Evolutionary conservation across 2,888 invertebrate species (phyloP).

Genomic region (Taenaris catops): DNA sequence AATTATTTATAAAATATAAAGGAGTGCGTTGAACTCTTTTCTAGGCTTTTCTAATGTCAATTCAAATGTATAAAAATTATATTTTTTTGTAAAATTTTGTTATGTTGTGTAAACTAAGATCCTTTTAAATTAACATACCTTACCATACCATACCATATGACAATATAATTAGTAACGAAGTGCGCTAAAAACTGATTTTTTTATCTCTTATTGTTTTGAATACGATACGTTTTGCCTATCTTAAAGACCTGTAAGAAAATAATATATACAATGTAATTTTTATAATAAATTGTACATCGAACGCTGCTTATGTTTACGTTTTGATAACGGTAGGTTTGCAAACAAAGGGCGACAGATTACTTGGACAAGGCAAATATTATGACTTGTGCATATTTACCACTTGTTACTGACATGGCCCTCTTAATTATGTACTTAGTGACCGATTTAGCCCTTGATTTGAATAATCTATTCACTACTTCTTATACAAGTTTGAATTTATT

Average conservation of each 20-base stretch:
- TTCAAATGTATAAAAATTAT: too few relatives aligned
- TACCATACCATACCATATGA: too few relatives aligned
- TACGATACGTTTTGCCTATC: too few relatives aligned
- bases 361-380: conserved; percentile 37
- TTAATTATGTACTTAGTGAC: conserved; percentile 23
- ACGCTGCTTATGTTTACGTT: conserved; percentile 28
- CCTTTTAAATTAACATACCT: too few relatives aligned
- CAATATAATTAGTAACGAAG: too few relatives aligned
- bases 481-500: conserved; percentile 6
- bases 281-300: conserved; percentile 4
- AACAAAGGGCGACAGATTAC: conserved; percentile 35
- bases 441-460: conserved; percentile 16
- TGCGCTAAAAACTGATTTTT: too few relatives aligned
- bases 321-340: conserved; percentile 32
- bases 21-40: conserved; percentile 71
- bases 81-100: too few relatives aligned
- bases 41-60: conserved; percentile 29
- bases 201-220: too few relatives aligned
- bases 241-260: background rate
- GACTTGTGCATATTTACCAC: conserved; percentile 24
- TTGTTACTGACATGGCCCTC: conserved; percentile 23
- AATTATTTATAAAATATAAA: conserved; percentile 12
- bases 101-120: too few relatives aligned
- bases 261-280: background rate
- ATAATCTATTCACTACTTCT: conserved; percentile 12